Evolutionary conservation across 2,797 vertebrate genomes (phyloP), one percentile per base, ranked within the genome.

Genomic region (Brachyrhaphis roseni): DNA sequence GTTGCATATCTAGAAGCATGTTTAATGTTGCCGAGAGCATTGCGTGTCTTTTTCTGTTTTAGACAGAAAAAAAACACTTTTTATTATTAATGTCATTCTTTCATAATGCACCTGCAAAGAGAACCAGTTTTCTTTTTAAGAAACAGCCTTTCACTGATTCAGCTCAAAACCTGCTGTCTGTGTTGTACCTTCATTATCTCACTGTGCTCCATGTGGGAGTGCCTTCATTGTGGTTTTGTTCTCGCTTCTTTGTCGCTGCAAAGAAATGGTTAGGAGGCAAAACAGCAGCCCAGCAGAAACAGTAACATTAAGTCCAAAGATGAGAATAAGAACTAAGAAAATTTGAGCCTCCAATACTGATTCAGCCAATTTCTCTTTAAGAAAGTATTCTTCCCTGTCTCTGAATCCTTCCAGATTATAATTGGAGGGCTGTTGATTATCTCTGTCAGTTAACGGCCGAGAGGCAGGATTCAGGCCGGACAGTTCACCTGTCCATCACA

Each of bases 61-160:
- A 71, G 41, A 16, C 41, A 45, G 2, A 43, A 45, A 68, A 43
- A 7, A 15, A 8, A 0, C n/a, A n/a, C 10, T 43, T 45, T 43
- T 43, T 70, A 8, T 68, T 43, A 26, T 41, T 66, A 66, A 68
- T 68, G 8, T 66, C 8, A 23, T 71, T 71, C 4, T 41, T 68
- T 68, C 11, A 39, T 8, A 39, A 68, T 5, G 45, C 45, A 72
- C 28, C 11, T 53, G 28, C 46, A 51, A 75, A 49, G 79, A 88
- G 84, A 90, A 23, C 89, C 79, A 78, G 62, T 46, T 81, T 86
- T 93, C 77, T 93, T 91, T 89, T 93, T 92, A 72, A 91, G 90
- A 80, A 41, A 49, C 57, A 31, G 28, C 51, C 74, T 16, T 26
- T 28, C 1, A 49, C 55, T 59, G 41, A 78, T 85, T 85, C 46